Percentiles rank a stretch among this genome's conserved stretches.
phyloP scores from a whole-genome alignment of 2,888 invertebrate genomes.

The Nemotelus pantherinus region DNA sequence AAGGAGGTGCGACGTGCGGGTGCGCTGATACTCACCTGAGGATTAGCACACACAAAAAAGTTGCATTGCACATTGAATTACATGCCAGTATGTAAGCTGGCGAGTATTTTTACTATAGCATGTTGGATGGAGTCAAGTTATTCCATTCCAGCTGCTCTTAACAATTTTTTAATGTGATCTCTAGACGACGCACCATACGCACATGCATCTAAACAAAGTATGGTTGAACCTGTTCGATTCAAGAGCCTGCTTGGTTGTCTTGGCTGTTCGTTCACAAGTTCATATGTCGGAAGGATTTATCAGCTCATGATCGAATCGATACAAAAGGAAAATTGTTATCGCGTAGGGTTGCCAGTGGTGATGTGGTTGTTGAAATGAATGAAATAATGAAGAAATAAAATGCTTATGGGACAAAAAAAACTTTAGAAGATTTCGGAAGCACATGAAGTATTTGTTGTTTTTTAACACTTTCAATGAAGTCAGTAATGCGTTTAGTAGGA shows the following conservation, averaged over 20 bases:
- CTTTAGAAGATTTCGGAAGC: too few species aligned
- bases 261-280: slow-evolving; percentile 20
- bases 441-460: too few species aligned
- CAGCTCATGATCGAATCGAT: slow-evolving; percentile 44
- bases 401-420: too few species aligned
- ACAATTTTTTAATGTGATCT: slow-evolving; percentile 36
- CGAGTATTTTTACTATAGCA: slow-evolving; percentile 31
- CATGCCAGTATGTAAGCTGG: slow-evolving; percentile 36
- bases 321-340: slow-evolving; percentile 3
- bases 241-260: neutral
- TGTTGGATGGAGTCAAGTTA: slow-evolving; percentile 31
- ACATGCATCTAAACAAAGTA: neutral
- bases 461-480: too few species aligned
- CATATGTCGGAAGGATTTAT: slow-evolving; percentile 47
- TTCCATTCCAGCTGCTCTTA: slow-evolving; percentile 39
- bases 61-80: slow-evolving; percentile 38
- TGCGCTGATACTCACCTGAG: slow-evolving; percentile 21
- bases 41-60: slow-evolving; percentile 5
- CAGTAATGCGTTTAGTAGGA: too few species aligned
- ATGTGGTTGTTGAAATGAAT: too few species aligned
- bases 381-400: too few species aligned
- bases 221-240: slow-evolving; percentile 27
- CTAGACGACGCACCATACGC: neutral
- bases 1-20: slow-evolving; percentile 33
- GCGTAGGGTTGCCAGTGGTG: too few species aligned